Percentiles rank a stretch among this genome's conserved stretches.
Conservation (phyloP, 2,797 vertebrate species). For the Spatula clypeata region DNA sequence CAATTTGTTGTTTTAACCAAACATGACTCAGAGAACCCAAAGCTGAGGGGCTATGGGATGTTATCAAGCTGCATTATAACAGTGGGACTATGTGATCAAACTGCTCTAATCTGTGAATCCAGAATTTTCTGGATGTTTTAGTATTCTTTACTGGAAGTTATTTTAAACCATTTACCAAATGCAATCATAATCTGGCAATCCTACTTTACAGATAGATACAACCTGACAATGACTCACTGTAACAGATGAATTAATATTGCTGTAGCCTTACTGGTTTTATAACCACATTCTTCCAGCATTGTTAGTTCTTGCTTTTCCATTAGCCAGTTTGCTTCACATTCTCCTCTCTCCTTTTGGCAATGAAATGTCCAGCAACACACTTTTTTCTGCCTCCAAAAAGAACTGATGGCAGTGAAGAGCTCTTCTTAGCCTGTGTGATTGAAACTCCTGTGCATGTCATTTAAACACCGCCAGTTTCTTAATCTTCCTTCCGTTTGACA, state of each 20-base stretch:
- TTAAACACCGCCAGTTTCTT: not conserved
- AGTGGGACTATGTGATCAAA: accelerated
- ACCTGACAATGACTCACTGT: not conserved
- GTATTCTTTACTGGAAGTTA: not conserved
- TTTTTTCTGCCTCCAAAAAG: not conserved
- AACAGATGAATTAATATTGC: not conserved
- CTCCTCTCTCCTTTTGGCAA: not conserved
- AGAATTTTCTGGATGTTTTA: not conserved
- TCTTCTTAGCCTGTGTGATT: not conserved
- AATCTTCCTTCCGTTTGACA: not conserved
- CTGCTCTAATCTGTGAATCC: not conserved
- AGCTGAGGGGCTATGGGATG: not conserved
- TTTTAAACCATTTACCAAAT: not conserved
- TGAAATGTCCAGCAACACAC: not conserved
- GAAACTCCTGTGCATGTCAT: not conserved
- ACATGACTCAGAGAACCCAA: not conserved
- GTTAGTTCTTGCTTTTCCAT: not conserved
- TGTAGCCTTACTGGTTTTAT: not conserved
- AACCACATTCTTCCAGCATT: not conserved
- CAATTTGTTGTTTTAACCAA: not conserved
- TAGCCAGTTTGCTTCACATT: accelerated
- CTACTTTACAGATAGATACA: not conserved
- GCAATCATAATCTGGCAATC: not conserved
- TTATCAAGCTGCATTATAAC: not conserved
- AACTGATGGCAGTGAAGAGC: not conserved